A percentile compares a stretch with the other conserved stretches of the same genome.
phyloP scores from a whole-genome alignment of 2,113 vertebrate genomes.

The Setophaga petechia region DNA sequence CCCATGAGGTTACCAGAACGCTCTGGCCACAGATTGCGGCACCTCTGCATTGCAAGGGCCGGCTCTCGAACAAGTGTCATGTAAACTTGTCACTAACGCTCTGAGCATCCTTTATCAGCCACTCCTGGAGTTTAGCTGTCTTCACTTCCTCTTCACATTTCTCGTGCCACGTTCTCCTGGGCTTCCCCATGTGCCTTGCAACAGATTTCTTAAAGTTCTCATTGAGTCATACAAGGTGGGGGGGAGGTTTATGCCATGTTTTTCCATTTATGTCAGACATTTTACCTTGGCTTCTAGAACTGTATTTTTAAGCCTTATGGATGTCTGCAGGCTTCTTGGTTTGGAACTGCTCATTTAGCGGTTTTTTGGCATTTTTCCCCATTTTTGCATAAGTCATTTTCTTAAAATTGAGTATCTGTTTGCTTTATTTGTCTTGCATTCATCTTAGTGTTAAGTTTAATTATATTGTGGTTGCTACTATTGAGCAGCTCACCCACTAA shows the following conservation, averaged over 20 bases:
- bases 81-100: neutral
- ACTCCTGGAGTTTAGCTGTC: fast-evolving
- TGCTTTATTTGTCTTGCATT: neutral
- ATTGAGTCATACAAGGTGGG: neutral
- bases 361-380: neutral
- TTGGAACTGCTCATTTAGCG: neutral
- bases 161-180: fast-evolving
- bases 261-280: neutral
- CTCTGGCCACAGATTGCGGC: fast-evolving
- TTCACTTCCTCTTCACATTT: neutral
- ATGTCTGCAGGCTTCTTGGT: neutral
- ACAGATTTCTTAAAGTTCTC: neutral
- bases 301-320: neutral
- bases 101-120: neutral
- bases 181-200: neutral
- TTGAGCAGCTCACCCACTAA: neutral
- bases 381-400: neutral
- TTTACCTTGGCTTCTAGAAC: neutral
- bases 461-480: neutral
- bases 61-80: fast-evolving
- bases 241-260: fast-evolving
- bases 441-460: neutral
- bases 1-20: fast-evolving
- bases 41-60: neutral
- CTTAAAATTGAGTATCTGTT: neutral